A percentile compares a stretch with the other conserved stretches of the same genome.
phyloP scores from a whole-genome alignment of 2,113 vertebrate genomes.

The Laticauda laticaudata region DNA sequence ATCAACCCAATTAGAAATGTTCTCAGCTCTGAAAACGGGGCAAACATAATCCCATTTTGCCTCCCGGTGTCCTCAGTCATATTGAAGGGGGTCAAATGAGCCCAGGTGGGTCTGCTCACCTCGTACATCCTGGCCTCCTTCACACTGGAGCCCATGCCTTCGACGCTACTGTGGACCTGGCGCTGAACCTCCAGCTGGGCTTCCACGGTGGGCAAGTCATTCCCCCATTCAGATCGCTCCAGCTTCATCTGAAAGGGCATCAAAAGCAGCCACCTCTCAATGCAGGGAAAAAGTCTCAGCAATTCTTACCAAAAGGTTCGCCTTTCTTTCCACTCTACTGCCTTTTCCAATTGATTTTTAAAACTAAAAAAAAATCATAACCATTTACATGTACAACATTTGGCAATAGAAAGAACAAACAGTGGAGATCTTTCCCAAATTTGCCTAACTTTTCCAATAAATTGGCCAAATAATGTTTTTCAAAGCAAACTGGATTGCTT shows the following conservation, averaged over 20 bases:
- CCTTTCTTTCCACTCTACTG: neutral
- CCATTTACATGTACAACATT: neutral
- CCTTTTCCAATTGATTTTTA: neutral
- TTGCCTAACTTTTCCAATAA: neutral
- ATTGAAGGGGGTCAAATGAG: neutral
- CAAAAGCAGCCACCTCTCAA: neutral
- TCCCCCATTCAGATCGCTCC: slow-evolving; percentile 92
- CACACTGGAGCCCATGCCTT: slow-evolving; percentile 84
- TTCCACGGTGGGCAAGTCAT: slow-evolving; percentile 89
- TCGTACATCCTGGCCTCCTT: slow-evolving; percentile 89
- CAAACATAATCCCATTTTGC: neutral
- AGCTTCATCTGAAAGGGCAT: slow-evolving; percentile 78
- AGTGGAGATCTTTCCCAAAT: neutral
- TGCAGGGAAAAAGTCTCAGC: neutral
- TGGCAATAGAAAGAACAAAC: neutral
- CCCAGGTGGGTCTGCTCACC: slow-evolving; percentile 59
- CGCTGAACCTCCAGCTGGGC: slow-evolving; percentile 87
- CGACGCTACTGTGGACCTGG: slow-evolving; percentile 81
- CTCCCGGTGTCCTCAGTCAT: neutral
- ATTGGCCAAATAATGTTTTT: neutral
- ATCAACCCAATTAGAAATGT: neutral
- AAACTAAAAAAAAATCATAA: neutral
- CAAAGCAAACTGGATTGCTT: neutral
- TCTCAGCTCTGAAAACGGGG: neutral
- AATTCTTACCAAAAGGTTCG: neutral